These are phyloP conservation scores for Cynaeus angustus DNA, from an alignment of 2,888 invertebrate genomes.

Conservation along the genomic window DNA sequence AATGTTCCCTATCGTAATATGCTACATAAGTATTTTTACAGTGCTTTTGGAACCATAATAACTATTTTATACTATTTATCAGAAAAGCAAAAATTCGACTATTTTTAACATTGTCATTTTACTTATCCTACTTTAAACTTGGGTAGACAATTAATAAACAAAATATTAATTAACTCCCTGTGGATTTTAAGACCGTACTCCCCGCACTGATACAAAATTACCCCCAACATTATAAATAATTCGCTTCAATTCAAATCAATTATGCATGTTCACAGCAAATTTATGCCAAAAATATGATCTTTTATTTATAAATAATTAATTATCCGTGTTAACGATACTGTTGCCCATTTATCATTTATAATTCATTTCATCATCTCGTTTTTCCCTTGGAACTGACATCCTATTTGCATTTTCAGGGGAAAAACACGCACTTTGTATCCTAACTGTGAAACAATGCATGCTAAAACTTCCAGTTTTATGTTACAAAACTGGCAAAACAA, in stretches of 20 bases:
- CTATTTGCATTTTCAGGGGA: neutral
- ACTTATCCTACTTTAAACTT: no score
- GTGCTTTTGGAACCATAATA: no score
- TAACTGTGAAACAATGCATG: constrained; percentile 1
- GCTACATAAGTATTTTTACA: no score
- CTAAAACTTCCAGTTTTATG: constrained; percentile 1
- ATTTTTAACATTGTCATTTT: no score
- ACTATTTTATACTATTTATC: no score
- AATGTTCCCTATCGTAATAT: no score
- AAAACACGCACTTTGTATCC: constrained; percentile 1
- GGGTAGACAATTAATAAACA: neutral
- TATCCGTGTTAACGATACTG: neutral
- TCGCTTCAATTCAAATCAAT: constrained; percentile 11
- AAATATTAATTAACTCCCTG: constrained; percentile 8
- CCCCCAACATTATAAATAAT: constrained; percentile 5
- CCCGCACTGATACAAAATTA: neutral
- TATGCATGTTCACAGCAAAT: neutral
- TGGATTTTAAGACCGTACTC: neutral
- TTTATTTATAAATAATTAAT: constrained; percentile 19
- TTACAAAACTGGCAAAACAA: neutral
- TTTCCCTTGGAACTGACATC: neutral
- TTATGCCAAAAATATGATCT: constrained; percentile 8
- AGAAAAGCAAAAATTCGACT: no score
- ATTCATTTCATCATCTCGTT: constrained; percentile 8
- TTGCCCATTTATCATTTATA: constrained; percentile 1